Conservation (phyloP, 2,113 vertebrate genomes). For the Solea senegalensis region DNA sequence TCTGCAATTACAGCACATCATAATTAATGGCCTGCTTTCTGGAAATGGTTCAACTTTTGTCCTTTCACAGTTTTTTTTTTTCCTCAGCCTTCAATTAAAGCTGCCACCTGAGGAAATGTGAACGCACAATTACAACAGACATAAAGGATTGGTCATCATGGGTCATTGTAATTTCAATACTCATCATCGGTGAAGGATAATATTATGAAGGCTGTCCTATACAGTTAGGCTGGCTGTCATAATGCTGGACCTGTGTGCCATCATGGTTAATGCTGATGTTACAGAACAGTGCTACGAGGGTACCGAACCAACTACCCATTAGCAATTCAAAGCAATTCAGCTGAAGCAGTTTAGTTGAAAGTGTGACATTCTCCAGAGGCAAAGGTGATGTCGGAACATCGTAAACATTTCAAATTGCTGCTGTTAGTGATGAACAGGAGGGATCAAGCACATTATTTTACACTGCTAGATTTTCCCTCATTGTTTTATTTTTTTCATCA, state of each 20-base stretch:
- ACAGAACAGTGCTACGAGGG: conserved; percentile 3
- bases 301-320: not conserved
- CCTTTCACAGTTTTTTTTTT: conserved; percentile 23
- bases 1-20: conserved; percentile 73
- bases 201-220: conserved; percentile 45
- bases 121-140: conserved; percentile 61
- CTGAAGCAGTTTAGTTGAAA: not conserved
- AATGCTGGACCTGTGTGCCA: conserved; percentile 37
- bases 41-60: conserved; percentile 68
- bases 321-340: not conserved
- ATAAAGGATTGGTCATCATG: conserved; percentile 51
- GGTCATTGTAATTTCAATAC: conserved; percentile 64
- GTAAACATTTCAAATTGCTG: not conserved
- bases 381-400: not conserved
- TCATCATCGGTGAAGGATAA: conserved; percentile 58
- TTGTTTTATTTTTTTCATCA: no score
- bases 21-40: conserved; percentile 72
- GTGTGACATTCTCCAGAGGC: not conserved
- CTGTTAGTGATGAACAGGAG: not conserved
- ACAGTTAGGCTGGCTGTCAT: conserved; percentile 60
- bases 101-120: conserved; percentile 68
- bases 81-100: conserved; percentile 59
- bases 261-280: conserved; percentile 27
- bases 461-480: no score
- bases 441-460: not conserved